phyloP scores from a whole-genome alignment of 2,797 vertebrate species.

The Melopsittacus undulatus region DNA sequence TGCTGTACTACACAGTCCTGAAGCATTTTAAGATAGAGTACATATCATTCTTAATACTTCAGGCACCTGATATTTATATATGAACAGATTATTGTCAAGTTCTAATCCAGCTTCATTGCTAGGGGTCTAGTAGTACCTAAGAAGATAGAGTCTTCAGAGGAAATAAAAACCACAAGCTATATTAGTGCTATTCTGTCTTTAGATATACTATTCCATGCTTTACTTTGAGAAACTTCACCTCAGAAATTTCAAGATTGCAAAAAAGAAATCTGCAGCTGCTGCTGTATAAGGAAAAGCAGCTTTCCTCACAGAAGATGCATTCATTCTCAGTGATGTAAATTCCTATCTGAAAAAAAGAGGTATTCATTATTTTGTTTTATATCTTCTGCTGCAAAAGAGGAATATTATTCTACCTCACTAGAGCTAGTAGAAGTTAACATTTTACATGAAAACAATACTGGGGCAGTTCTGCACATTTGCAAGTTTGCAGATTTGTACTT shows the following conservation, averaged over 20 bases:
- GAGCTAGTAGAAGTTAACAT: conserved; percentile 10
- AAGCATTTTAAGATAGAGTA: conserved; percentile 39
- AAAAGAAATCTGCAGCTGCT: conserved; percentile 1
- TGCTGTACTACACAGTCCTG: neutral
- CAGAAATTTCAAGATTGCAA: conserved; percentile 4
- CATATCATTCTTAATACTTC: conserved; percentile 22
- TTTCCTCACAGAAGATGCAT: neutral
- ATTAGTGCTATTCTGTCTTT: conserved; percentile 22
- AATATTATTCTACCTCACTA: neutral
- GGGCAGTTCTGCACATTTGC: neutral
- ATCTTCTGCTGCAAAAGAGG: neutral
- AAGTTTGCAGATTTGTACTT: neutral
- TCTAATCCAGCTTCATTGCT: conserved; percentile 28
- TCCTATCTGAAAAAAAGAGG: neutral
- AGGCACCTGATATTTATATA: conserved; percentile 8
- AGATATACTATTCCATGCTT: neutral
- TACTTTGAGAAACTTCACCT: neutral
- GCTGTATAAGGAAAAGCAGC: neutral
- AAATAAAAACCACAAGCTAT: neutral
- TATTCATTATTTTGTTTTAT: neutral
- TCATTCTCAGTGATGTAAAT: neutral
- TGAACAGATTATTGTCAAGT: conserved; percentile 48
- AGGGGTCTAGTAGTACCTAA: conserved; percentile 29
- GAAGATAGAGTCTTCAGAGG: neutral
- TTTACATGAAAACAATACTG: neutral